Evolutionary conservation across 2,113 vertebrate species (phyloP).

Genomic region (Oreochromis aureus): DNA sequence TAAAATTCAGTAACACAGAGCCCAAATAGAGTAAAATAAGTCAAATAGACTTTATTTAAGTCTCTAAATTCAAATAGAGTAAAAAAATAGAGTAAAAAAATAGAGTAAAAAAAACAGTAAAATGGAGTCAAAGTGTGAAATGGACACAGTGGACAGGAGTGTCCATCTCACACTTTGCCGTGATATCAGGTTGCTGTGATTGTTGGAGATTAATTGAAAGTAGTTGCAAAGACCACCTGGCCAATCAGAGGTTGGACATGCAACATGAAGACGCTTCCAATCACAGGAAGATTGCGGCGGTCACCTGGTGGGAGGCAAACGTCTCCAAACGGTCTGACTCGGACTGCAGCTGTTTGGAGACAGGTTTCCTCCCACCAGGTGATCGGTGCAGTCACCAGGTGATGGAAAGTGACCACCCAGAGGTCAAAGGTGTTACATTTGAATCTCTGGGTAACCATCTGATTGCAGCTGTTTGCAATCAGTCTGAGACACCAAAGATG

Average conservation of each 20-base stretch:
- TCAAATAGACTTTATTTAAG: too few relatives aligned
- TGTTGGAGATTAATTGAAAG: background rate
- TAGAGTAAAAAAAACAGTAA: background rate
- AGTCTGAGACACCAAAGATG: background rate
- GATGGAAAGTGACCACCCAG: background rate
- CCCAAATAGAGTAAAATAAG: too few relatives aligned
- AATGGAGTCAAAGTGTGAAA: rapidly evolving
- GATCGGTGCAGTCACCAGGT: background rate
- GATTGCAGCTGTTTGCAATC: background rate
- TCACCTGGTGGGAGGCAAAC: background rate
- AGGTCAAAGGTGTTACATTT: background rate
- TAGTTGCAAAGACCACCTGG: background rate
- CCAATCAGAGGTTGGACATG: background rate
- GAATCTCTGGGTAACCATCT: background rate
- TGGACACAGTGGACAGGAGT: background rate
- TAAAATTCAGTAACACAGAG: background rate
- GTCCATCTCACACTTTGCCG: background rate
- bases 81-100: background rate
- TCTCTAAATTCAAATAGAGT: too few relatives aligned
- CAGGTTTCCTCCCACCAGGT: background rate
- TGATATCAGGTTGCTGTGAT: background rate
- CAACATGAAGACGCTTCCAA: background rate
- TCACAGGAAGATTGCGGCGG: background rate
- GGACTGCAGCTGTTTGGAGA: background rate
- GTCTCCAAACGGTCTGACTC: background rate